Evolutionary conservation across 2,113 vertebrate species (phyloP), one percentile per base, ranked within the genome.

Genomic region (Scalopus aquaticus): DNA sequence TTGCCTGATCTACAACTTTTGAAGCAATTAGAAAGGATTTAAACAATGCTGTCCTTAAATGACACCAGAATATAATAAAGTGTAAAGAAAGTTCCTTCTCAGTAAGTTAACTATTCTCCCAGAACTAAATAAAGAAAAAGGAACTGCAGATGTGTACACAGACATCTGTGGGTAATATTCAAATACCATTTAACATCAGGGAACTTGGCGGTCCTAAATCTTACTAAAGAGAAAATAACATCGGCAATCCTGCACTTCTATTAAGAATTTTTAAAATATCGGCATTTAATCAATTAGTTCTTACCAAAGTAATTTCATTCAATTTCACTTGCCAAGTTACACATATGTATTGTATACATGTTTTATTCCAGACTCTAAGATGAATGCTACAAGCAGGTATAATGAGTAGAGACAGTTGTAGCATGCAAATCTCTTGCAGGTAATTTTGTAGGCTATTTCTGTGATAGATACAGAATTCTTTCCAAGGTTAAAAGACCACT

Each of bases 1-100:
- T 65, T 97, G 82, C 30, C 94, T 92, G 37, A 93, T 96, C 85
- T 85, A 96, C 32, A 94, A 82, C 60, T 90, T 97, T 95, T 90
- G 83, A 95, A 97, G 96, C 69, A 96, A 97, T 95, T 82, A 96
- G 56, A 86, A 91, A 76, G 10, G 9, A 35, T 77, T 97, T 96
- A 95, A 93, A 96, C 58, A 97, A 86, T 32, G 5, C 12, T 88
- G 42, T 28, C 95, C 95, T 95, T 69, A 93, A 73, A 65, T 58
- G 78, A 32, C 93, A 94, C 79, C 37, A 77, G 49, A 96, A 62
- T 79, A 60, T 44, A 95, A 96, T 95, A 84, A 97, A 93, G 82
- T 42, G 4, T 6, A 44, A 90, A 82, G 70, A 91, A 85, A 85
- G 49, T 89, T 65, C 35, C 46, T 95, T 87, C 39, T 58, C 67